Evolutionary conservation across 1,140 invertebrate species (phyloP).

Genomic region (Tetramorium alpestre): DNA sequence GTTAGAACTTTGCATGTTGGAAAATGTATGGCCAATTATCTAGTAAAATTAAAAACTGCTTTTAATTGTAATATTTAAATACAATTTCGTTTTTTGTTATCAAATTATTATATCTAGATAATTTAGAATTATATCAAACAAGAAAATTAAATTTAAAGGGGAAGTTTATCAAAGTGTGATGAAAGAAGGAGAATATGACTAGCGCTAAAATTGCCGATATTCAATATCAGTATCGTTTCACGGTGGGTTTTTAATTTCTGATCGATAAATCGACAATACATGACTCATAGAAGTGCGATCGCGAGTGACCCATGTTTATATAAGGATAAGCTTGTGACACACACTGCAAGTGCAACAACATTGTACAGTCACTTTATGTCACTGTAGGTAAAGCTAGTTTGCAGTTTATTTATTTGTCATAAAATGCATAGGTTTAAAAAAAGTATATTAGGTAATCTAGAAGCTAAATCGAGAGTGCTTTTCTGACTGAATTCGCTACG

Average conservation of each 20-base stretch:
- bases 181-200: background rate
- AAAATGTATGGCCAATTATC: background rate
- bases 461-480: constrained; percentile 16
- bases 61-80: background rate
- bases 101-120: background rate
- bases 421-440: background rate
- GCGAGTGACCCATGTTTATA: constrained; percentile 14
- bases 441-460: background rate
- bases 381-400: background rate
- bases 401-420: background rate
- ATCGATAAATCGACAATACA: constrained; percentile 52
- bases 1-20: background rate
- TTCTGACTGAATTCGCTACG: constrained; percentile 34
- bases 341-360: background rate
- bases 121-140: background rate
- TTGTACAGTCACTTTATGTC: background rate
- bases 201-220: constrained; percentile 11
- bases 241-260: constrained; percentile 46
- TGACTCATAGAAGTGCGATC: constrained; percentile 49
- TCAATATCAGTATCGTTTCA: constrained; percentile 10
- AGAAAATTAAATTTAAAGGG: background rate
- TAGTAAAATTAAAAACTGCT: background rate
- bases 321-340: background rate
- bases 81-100: background rate
- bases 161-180: background rate